Conservation (phyloP, 2,888 invertebrate species). For the Himalopsyche kuldschensis region DNA sequence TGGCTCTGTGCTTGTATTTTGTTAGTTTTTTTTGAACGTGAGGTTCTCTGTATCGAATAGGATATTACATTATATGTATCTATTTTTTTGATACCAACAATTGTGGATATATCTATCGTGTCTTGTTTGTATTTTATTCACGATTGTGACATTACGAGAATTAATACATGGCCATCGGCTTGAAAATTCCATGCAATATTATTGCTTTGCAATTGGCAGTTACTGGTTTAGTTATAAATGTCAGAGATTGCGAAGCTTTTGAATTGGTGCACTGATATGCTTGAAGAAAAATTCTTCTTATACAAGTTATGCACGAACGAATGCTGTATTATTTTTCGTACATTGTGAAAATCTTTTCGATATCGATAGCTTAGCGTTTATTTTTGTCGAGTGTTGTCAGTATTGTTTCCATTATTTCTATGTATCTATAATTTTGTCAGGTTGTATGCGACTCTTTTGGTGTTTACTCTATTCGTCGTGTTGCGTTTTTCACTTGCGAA, state of each 20-base stretch:
- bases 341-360: neutral
- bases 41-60: neutral
- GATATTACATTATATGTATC: neutral
- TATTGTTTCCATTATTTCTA: neutral
- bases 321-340: neutral
- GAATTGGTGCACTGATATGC: neutral
- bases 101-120: neutral
- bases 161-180: neutral
- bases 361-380: neutral
- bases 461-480: neutral
- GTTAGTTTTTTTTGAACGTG: neutral
- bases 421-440: neutral
- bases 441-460: neutral
- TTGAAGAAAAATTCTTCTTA: neutral
- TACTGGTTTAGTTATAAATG: conserved; percentile 12
- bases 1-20: neutral
- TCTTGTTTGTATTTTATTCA: neutral
- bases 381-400: neutral
- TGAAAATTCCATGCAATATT: conserved; percentile 19
- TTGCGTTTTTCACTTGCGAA: neutral
- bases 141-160: neutral
- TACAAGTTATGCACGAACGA: neutral
- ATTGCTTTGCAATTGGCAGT: conserved; percentile 8
- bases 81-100: no score
- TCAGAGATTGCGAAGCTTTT: conserved; percentile 20